Evolutionary conservation across 2,113 vertebrate genomes (phyloP), one percentile per base, ranked within the genome.

Genomic region (Meleagris gallopavo): DNA sequence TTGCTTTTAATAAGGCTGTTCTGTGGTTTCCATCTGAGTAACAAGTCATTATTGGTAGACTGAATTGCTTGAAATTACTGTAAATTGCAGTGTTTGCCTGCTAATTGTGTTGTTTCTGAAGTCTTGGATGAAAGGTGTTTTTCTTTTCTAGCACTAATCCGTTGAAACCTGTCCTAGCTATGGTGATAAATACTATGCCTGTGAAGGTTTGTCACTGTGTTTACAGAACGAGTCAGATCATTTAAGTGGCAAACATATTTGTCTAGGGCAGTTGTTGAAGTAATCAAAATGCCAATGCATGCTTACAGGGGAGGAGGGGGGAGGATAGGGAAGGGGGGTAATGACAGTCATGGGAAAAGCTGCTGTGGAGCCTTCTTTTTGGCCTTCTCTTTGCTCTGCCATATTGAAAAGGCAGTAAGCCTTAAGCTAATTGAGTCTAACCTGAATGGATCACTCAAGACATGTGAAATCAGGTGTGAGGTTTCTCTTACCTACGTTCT

Each of bases 1-100:
- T 90, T 90, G 32, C 64, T 92, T 90, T 94, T 95, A 95, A 95
- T 79, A 90, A 92, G 61, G 18, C 78, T 88, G 8, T 94, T 94
- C 75, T 89, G 67, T 83, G 71, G 41, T 84, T 94, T 93, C 88
- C 70, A 75, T 81, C 38, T 46, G 71, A 87, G 43, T 85, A 86
- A 83, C 45, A 89, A 93, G 64, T 74, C 89, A 81, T 82, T 93
- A 89, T n/a, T 94, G 54, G 48, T 82, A 57, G 66, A 72, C 57
- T 82, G 83, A 91, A 80, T 46, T 90, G 85, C 77, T 40, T 94
- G 40, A 52, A 67, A 94, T 95, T 87, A 72, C 86, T 96, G 88
- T 86, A 84, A 96, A 95, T 82, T 58, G 71, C 55, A 75, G 64
- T 41, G 20, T 78, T 88, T 91, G 43, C 41, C 52, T 83, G 74